These are phyloP conservation scores for Mamestra brassicae DNA, from an alignment of 2,888 invertebrate species.

Conservation along the genomic window DNA sequence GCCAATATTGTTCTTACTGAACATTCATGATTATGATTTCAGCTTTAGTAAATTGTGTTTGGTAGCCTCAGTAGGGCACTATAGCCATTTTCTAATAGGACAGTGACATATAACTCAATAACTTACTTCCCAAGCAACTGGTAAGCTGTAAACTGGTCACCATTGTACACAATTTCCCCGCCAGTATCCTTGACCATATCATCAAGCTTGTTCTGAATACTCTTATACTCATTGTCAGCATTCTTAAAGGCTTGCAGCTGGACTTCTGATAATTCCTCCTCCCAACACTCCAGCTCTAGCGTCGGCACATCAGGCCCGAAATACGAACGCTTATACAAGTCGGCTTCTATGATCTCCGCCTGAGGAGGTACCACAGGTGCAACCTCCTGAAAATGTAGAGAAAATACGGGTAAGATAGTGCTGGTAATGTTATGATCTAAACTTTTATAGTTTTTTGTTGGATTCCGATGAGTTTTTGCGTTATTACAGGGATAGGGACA, in stretches of 20 bases:
- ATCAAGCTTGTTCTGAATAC: constrained; percentile 91
- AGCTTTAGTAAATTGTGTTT: not conserved
- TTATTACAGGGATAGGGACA: not conserved
- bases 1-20: not conserved
- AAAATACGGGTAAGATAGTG: not conserved
- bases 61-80: no score
- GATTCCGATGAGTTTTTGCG: not conserved
- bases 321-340: constrained; percentile 86
- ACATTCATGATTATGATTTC: not conserved
- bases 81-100: not conserved
- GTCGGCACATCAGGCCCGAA: constrained; percentile 90
- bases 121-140: constrained; percentile 91
- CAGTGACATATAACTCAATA: not conserved
- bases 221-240: constrained; percentile 93
- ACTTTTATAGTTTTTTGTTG: not conserved
- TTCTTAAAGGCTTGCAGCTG: constrained; percentile 92
- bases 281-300: constrained; percentile 93
- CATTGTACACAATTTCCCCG: constrained; percentile 92
- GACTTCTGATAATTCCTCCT: constrained; percentile 93
- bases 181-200: constrained; percentile 91
- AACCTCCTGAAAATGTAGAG: constrained; percentile 68
- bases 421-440: no score
- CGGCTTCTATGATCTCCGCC: constrained; percentile 88
- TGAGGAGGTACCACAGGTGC: constrained; percentile 75
- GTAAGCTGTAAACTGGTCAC: constrained; percentile 92